phyloP scores from a whole-genome alignment of 2,888 invertebrate genomes.

The Pantelozetes paolii region DNA sequence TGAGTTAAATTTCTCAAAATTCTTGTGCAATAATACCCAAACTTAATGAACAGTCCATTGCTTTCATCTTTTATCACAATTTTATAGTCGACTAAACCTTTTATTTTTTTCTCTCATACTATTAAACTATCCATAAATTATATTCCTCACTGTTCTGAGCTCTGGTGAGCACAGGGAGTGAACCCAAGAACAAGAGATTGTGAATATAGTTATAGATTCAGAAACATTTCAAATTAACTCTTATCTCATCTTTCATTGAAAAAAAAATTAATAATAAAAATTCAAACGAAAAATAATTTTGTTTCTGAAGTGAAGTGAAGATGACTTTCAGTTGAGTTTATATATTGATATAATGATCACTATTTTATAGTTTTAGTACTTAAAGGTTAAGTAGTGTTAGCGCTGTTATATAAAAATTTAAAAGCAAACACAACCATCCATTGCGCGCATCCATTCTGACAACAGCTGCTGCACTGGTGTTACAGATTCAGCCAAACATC shows the following conservation, averaged over 20 bases:
- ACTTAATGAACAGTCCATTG: neutral
- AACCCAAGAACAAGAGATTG: no score
- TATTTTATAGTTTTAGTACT: conserved; percentile 29
- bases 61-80: neutral
- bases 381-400: conserved; percentile 28
- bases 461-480: neutral
- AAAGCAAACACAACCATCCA: neutral
- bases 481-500: neutral
- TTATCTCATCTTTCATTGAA: conserved; percentile 10
- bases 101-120: neutral
- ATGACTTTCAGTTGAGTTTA: neutral
- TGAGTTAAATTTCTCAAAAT: no score
- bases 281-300: neutral
- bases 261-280: neutral
- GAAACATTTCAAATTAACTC: neutral
- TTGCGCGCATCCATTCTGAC: neutral
- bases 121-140: conserved; percentile 28
- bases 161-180: neutral
- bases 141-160: neutral
- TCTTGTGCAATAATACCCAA: neutral
- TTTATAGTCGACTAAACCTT: neutral
- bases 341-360: conserved; percentile 5
- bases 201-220: no score
- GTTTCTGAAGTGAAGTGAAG: no score
- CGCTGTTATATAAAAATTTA: neutral